A percentile compares a stretch with the other conserved stretches of the same genome.
Conservation (phyloP, 2,797 vertebrate genomes). For the Hyperoplus lanceolatus region DNA sequence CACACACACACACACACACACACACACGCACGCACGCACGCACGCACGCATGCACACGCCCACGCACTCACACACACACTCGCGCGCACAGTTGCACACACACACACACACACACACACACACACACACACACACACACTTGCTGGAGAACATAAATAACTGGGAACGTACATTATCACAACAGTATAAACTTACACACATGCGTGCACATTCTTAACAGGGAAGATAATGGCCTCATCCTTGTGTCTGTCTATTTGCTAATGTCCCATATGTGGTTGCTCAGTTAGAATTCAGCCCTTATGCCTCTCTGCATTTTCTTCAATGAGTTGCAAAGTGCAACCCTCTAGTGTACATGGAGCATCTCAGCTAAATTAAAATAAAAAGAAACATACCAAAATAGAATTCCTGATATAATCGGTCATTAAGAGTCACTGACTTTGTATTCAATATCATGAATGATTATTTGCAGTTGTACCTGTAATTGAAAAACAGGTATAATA, state of each 20-base stretch:
- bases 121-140: background rate
- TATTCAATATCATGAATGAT: background rate
- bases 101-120: too few species aligned
- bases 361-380: slow-evolving; percentile 10
- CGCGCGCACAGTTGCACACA: too few species aligned
- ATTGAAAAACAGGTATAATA: background rate
- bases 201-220: slow-evolving; percentile 35
- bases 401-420: slow-evolving; percentile 5
- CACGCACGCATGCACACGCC: too few species aligned
- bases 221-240: slow-evolving; percentile 32
- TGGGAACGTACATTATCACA: slow-evolving; percentile 9
- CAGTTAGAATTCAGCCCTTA: slow-evolving; percentile 32
- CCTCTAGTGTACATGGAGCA: slow-evolving; percentile 30
- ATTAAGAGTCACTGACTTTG: background rate
- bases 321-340: slow-evolving; percentile 32
- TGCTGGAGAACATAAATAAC: slow-evolving; percentile 12
- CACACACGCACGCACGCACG: background rate
- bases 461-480: background rate
- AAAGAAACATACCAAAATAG: slow-evolving; percentile 19
- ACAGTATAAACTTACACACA: slow-evolving; percentile 27
- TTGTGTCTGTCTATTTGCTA: slow-evolving; percentile 45
- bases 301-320: slow-evolving; percentile 35
- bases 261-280: slow-evolving; percentile 54
- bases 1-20: slow-evolving; percentile 1
- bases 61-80: too few species aligned